Conservation (phyloP, 2,888 invertebrate species). For the Metellina segmentata region DNA sequence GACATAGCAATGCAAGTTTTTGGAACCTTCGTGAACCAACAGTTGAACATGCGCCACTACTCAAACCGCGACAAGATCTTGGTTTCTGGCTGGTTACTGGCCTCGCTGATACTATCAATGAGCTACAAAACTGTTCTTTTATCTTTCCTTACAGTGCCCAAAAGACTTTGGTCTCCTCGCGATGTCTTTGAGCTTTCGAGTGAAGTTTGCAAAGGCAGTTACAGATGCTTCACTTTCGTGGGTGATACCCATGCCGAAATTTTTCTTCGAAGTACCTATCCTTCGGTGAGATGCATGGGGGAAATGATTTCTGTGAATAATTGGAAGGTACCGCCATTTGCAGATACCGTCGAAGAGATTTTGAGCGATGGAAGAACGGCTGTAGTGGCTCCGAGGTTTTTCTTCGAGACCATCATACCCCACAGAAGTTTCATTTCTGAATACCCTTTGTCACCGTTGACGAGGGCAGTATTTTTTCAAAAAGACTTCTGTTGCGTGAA, state of each 20-base stretch:
- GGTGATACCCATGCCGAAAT: background rate
- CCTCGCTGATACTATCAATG: slow-evolving; percentile 22
- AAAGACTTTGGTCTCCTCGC: background rate
- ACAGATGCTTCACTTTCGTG: slow-evolving; percentile 23
- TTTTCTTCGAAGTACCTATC: background rate
- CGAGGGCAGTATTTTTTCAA: slow-evolving; percentile 10
- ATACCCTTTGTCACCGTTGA: background rate
- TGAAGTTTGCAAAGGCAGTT: slow-evolving; percentile 9
- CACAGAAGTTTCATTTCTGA: slow-evolving; percentile 1
- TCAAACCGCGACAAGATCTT: slow-evolving; percentile 14
- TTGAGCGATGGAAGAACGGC: background rate
- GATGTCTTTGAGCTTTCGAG: slow-evolving; percentile 20
- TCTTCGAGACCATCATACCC: slow-evolving; percentile 7
- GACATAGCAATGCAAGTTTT: background rate
- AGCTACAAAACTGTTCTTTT: slow-evolving; percentile 41
- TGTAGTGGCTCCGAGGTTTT: slow-evolving; percentile 16
- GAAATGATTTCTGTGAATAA: slow-evolving; percentile 19
- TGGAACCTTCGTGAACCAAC: slow-evolving; percentile 38
- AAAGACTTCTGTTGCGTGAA: slow-evolving; percentile 22
- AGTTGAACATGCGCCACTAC: background rate
- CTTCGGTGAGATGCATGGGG: background rate
- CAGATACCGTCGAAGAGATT: background rate
- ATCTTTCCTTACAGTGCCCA: slow-evolving; percentile 46
- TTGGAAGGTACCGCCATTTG: background rate
- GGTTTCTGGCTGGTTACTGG: slow-evolving; percentile 7